These are phyloP conservation scores for Thalassaphorura encarpata DNA, from an alignment of 1,140 invertebrate genomes.

Conservation along the genomic window DNA sequence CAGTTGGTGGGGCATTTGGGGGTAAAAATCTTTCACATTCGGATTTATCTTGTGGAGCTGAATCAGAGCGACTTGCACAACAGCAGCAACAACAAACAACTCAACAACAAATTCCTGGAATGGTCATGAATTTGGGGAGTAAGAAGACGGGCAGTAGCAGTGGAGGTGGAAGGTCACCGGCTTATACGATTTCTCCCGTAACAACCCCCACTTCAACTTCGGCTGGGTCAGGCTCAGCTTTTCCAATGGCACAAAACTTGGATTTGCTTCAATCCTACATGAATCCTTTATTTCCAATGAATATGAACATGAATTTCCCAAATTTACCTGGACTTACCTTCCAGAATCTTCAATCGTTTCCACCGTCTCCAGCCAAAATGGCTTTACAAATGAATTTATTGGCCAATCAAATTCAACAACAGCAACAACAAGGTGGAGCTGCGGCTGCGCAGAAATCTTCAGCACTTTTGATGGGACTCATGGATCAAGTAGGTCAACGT, in stretches of 20 bases:
- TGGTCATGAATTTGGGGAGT: slow-evolving; percentile 29
- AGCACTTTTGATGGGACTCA: slow-evolving; percentile 13
- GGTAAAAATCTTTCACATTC: slow-evolving; percentile 8
- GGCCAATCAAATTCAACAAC: slow-evolving; percentile 3
- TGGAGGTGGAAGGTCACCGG: not conserved
- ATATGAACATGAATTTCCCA: slow-evolving; percentile 9
- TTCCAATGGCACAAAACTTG: not conserved
- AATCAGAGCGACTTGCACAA: slow-evolving; percentile 19
- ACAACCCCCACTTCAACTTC: not conserved
- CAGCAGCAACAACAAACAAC: slow-evolving; percentile 2
- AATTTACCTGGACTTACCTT: slow-evolving; percentile 9
- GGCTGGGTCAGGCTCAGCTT: too few relatives aligned
- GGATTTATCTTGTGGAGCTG: slow-evolving; percentile 23
- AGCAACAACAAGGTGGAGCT: too few relatives aligned
- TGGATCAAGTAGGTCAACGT: slow-evolving; percentile 21
- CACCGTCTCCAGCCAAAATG: too few relatives aligned
- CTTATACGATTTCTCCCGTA: slow-evolving; percentile 8
- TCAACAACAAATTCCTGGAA: slow-evolving; percentile 12
- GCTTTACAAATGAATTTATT: slow-evolving; percentile 17
- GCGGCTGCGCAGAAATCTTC: not conserved
- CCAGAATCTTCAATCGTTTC: too few relatives aligned
- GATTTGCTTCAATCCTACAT: slow-evolving; percentile 15
- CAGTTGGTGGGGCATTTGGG: slow-evolving; percentile 22
- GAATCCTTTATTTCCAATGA: too few relatives aligned
- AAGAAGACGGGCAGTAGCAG: slow-evolving; percentile 3